Percentiles rank a stretch among this genome's conserved stretches.
These are phyloP conservation scores for Limnephilus marmoratus DNA, from an alignment of 2,888 invertebrate species.

Conservation along the genomic window DNA sequence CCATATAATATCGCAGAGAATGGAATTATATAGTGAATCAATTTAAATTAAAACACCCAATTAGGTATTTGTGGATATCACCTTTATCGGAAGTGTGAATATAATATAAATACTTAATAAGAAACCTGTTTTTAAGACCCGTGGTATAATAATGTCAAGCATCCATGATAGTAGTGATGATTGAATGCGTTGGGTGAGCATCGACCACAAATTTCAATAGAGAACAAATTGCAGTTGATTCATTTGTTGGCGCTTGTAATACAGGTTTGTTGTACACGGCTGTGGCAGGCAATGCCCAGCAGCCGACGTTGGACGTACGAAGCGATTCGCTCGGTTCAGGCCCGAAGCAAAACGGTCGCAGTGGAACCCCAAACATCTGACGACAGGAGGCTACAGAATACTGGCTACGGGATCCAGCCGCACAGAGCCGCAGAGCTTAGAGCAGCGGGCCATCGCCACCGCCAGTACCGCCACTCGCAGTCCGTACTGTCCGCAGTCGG, in stretches of 20 bases:
- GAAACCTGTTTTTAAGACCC: too few relatives aligned
- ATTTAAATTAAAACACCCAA: background rate
- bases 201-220: background rate
- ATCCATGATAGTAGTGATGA: too few relatives aligned
- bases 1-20: too few relatives aligned
- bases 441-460: background rate
- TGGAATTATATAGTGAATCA: too few relatives aligned
- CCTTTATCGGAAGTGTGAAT: too few relatives aligned
- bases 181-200: background rate
- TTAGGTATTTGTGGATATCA: too few relatives aligned
- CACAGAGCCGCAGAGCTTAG: conserved; percentile 58
- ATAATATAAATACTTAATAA: too few relatives aligned
- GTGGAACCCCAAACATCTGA: conserved; percentile 57
- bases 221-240: background rate
- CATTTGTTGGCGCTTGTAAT: conserved; percentile 12
- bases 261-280: background rate
- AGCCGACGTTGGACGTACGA: conserved; percentile 24
- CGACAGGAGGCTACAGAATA: background rate
- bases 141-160: too few relatives aligned
- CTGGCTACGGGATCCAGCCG: conserved; percentile 8
- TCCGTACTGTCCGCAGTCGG: background rate
- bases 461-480: background rate
- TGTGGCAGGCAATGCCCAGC: conserved; percentile 39
- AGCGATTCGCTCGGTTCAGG: conserved; percentile 35
- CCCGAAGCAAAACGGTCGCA: conserved; percentile 43